phyloP scores from a whole-genome alignment of 2,888 invertebrate species.

The Julus scandinavius region DNA sequence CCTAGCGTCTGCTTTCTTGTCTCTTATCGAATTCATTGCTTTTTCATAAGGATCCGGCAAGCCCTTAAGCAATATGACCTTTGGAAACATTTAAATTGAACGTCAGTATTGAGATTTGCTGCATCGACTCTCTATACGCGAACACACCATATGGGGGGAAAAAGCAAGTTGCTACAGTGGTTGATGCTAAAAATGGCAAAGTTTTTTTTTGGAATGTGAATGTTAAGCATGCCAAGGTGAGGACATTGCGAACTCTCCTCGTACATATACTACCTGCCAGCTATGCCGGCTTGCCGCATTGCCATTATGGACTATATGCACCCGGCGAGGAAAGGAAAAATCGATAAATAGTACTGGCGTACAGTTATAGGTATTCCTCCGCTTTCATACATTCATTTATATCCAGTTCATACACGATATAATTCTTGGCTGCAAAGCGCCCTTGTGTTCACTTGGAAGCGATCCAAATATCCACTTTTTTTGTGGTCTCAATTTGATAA shows the following conservation, averaged over 20 bases:
- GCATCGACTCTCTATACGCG: background rate
- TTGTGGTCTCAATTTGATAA: slow-evolving; percentile 43
- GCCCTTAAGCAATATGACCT: no score
- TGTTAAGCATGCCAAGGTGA: background rate
- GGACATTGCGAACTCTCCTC: slow-evolving; percentile 24
- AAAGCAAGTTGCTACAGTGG: no score
- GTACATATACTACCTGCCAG: background rate
- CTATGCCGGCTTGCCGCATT: background rate
- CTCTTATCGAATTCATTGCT: no score
- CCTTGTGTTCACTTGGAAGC: slow-evolving; percentile 46
- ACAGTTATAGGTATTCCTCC: slow-evolving; percentile 34
- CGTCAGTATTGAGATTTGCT: no score
- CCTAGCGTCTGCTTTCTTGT: background rate
- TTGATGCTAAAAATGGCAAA: no score
- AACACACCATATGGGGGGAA: no score
- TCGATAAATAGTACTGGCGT: slow-evolving; percentile 34
- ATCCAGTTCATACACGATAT: slow-evolving; percentile 46
- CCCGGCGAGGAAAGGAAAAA: slow-evolving; percentile 15
- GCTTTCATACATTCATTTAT: slow-evolving; percentile 44
- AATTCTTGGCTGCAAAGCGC: slow-evolving; percentile 46
- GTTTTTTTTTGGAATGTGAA: background rate
- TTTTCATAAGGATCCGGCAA: no score
- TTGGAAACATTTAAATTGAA: no score
- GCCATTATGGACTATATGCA: background rate
- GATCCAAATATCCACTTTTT: slow-evolving; percentile 28